Percentiles rank a stretch among this genome's conserved stretches.
These are phyloP conservation scores for Lytechinus pictus DNA, from an alignment of 35 echinoderm and acorn worm species.

Conservation along the genomic window DNA sequence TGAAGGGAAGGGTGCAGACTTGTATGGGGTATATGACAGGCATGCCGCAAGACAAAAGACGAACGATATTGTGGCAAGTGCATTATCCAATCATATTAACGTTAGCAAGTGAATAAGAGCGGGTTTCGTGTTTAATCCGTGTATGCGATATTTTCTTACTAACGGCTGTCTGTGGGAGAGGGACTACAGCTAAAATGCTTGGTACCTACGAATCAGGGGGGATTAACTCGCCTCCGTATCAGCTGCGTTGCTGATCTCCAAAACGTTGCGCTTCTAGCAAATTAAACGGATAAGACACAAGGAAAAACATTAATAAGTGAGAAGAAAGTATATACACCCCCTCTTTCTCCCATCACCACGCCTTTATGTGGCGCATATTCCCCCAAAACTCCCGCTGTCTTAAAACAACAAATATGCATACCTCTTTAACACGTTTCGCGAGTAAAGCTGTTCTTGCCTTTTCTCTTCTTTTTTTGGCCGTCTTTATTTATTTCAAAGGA, in stretches of 20 bases:
- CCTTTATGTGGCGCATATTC: neutral
- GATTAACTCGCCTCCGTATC: neutral
- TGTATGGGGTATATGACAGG: neutral
- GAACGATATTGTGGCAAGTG: neutral
- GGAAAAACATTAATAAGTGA: neutral
- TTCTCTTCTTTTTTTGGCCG: neutral
- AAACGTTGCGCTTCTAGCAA: neutral
- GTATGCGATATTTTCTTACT: neutral
- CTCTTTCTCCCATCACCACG: neutral
- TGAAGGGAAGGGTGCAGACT: neutral
- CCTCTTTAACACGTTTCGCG: neutral
- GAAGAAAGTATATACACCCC: neutral
- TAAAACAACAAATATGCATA: slow-evolving; percentile 14
- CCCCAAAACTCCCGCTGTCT: neutral
- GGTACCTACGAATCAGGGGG: neutral
- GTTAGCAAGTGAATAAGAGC: neutral
- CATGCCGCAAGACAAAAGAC: neutral
- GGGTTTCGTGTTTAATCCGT: neutral
- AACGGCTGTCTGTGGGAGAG: neutral
- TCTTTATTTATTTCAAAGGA: neutral
- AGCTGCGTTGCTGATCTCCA: neutral
- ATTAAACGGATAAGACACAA: neutral
- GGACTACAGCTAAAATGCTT: neutral
- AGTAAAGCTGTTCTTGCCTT: slow-evolving; percentile 1
- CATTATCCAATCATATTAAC: neutral